A percentile compares a stretch with the other conserved stretches of the same genome.
phyloP scores from a whole-genome alignment of 2,797 vertebrate genomes.

The Phyllotis vaccarum region DNA sequence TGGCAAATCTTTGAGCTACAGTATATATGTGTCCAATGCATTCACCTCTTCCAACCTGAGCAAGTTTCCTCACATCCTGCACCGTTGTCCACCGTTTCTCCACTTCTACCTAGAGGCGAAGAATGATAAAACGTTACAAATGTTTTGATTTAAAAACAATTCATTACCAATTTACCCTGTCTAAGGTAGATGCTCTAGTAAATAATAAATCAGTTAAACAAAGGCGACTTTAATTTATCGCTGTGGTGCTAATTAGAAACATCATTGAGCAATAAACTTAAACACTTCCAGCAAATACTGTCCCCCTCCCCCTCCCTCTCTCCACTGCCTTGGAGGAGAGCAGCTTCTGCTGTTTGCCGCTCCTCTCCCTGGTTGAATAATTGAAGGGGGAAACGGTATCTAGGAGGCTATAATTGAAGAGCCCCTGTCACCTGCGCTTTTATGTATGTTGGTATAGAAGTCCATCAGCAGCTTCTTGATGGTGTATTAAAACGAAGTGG shows the following conservation, averaged over 20 bases:
- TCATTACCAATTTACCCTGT: slow-evolving; percentile 87
- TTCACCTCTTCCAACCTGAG: background rate
- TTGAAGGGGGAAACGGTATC: slow-evolving; percentile 87
- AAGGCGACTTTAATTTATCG: slow-evolving; percentile 90
- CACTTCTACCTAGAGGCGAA: slow-evolving; percentile 48
- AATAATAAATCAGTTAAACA: slow-evolving; percentile 92
- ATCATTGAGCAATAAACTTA: slow-evolving; percentile 92
- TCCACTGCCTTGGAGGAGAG: slow-evolving; percentile 60
- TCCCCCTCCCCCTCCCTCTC: slow-evolving; percentile 70
- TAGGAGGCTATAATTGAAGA: slow-evolving; percentile 88
- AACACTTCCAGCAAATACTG: slow-evolving; percentile 90
- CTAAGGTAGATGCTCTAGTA: slow-evolving; percentile 86
- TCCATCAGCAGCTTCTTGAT: slow-evolving; percentile 87
- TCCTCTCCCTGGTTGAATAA: slow-evolving; percentile 89
- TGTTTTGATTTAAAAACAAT: slow-evolving; percentile 87
- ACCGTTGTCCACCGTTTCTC: background rate
- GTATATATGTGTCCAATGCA: background rate
- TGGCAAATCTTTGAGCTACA: background rate
- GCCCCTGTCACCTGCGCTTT: slow-evolving; percentile 89
- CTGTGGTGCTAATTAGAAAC: slow-evolving; percentile 90
- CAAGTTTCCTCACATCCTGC: background rate
- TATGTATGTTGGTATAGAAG: slow-evolving; percentile 88
- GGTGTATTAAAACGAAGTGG: slow-evolving; percentile 84
- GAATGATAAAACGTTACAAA: slow-evolving; percentile 83
- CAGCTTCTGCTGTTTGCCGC: slow-evolving; percentile 71